Conservation (phyloP, 2,888 invertebrate genomes). For the Pammene aurita region DNA sequence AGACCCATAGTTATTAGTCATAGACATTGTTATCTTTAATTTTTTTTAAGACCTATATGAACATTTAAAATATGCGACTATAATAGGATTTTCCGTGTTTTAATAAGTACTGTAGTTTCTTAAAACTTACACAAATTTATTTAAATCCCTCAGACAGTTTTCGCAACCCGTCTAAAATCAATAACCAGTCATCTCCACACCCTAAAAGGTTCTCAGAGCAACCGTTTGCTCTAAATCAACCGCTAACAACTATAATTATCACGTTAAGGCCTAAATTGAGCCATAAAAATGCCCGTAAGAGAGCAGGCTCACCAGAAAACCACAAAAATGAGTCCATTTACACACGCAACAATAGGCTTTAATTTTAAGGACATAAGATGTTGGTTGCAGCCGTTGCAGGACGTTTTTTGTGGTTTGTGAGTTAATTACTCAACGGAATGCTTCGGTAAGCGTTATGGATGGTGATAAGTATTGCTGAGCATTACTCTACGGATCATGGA, state of each 20-base stretch:
- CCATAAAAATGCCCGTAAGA: constrained; percentile 21
- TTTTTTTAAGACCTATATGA: too few species aligned
- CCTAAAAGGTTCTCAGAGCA: constrained; percentile 1
- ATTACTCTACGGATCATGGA: constrained; percentile 19
- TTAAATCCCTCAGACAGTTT: too few species aligned
- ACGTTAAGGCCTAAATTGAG: constrained; percentile 23
- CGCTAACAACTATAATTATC: constrained; percentile 27
- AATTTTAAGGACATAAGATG: not conserved
- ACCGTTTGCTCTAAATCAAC: constrained; percentile 20
- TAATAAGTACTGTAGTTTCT: too few species aligned
- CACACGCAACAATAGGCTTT: constrained; percentile 3
- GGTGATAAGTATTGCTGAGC: constrained; percentile 11
- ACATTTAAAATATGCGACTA: too few species aligned
- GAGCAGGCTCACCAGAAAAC: constrained; percentile 6
- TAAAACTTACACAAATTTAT: too few species aligned
- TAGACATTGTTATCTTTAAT: too few species aligned
- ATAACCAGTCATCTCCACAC: constrained; percentile 1
- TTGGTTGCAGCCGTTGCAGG: not conserved
- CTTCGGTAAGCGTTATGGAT: constrained; percentile 19
- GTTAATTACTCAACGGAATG: constrained; percentile 31
- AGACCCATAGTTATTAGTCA: too few species aligned
- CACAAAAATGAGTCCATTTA: not conserved
- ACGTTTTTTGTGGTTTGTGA: constrained; percentile 1
- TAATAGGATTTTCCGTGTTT: too few species aligned
- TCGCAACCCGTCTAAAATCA: not conserved